Conservation (phyloP, 37 sponge, comb jelly and placozoan species). For the Theonella swinhoei region DNA sequence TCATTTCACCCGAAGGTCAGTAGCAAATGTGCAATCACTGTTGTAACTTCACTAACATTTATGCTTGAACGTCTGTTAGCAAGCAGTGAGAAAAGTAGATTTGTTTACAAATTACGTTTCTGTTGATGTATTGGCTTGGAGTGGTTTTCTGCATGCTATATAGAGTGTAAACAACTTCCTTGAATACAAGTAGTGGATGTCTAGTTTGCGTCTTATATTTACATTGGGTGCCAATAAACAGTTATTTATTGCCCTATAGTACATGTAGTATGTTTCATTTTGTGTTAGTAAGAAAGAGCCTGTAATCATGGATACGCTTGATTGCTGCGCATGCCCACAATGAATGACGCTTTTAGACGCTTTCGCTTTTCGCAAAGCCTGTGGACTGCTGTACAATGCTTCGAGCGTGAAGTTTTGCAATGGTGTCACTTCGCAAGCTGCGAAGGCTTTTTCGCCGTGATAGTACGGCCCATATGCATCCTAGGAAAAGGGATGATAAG, state of each 20-base stretch:
- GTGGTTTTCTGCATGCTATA: no score
- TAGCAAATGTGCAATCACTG: no score
- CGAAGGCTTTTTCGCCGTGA: neutral
- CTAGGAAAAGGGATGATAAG: neutral
- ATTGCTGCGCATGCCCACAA: neutral
- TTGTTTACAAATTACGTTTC: neutral
- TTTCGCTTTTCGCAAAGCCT: neutral
- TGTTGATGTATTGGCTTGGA: no score
- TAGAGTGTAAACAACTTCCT: no score
- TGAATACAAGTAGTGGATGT: no score
- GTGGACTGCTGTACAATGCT: neutral
- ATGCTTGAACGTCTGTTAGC: no score
- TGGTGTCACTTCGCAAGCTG: neutral
- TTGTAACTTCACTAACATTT: no score
- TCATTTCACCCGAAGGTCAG: neutral
- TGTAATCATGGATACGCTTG: neutral
- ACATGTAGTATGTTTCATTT: no score
- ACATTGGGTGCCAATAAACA: no score
- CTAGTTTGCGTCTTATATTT: no score
- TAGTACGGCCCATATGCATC: neutral
- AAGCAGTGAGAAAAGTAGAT: neutral
- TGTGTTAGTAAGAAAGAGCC: no score
- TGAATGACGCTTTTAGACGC: neutral
- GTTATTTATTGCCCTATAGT: no score
- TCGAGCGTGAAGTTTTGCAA: neutral